A percentile compares a stretch with the other conserved stretches of the same genome.
Conservation (phyloP, 2,113 vertebrate genomes). For the Probosciger aterrimus region DNA sequence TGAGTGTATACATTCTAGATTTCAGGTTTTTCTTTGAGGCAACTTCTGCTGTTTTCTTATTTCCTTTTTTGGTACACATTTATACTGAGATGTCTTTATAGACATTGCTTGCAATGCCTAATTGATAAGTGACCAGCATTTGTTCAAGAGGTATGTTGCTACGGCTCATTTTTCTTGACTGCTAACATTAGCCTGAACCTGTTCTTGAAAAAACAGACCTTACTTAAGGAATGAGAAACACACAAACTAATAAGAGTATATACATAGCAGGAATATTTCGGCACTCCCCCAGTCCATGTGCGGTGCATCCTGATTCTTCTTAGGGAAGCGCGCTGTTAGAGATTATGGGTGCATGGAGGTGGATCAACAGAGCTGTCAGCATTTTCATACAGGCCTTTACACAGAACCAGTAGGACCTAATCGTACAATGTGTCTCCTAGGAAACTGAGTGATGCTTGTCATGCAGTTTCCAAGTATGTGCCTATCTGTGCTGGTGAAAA, state of each 20-base stretch:
- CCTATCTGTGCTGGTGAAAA: not conserved
- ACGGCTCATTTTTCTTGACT: not conserved
- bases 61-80: not conserved
- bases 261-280: not conserved
- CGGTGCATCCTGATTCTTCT: not conserved
- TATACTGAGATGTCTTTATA: not conserved
- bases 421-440: not conserved
- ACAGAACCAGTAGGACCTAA: not conserved
- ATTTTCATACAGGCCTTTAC: not conserved
- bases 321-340: not conserved
- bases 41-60: not conserved
- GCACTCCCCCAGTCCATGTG: accelerated
- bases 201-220: not conserved
- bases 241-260: not conserved
- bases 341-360: not conserved
- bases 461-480: not conserved
- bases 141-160: not conserved
- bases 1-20: not conserved
- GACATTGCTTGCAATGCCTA: not conserved
- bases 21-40: not conserved
- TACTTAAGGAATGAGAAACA: not conserved
- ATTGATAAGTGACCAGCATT: not conserved
- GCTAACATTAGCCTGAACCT: not conserved
- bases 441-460: not conserved
- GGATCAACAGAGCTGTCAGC: not conserved